Conservation (phyloP, 2,113 vertebrate genomes). For the Thomomys bottae region DNA sequence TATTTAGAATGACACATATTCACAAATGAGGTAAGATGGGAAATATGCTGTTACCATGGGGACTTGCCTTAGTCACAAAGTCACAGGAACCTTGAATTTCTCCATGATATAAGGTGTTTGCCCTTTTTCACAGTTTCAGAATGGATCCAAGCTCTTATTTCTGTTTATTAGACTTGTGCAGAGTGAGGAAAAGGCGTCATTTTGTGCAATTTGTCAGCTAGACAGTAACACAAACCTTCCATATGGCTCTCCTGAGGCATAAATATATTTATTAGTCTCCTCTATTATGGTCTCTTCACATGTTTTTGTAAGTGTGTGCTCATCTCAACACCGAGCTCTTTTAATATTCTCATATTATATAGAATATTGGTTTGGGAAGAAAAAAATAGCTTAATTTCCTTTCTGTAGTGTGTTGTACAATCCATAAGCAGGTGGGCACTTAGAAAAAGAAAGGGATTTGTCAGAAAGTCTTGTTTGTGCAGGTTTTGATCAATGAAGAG, state of each 20-base stretch:
- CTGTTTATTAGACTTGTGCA: slow-evolving; percentile 34
- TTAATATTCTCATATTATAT: background rate
- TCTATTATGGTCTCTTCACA: background rate
- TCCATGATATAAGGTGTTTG: background rate
- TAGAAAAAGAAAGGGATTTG: slow-evolving; percentile 26
- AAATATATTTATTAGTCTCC: slow-evolving; percentile 49
- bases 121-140: slow-evolving; percentile 37
- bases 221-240: slow-evolving; percentile 13
- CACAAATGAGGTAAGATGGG: slow-evolving; percentile 13
- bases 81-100: slow-evolving; percentile 59
- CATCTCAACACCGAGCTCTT: background rate
- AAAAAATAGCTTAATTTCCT: slow-evolving; percentile 23
- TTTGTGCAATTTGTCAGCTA: slow-evolving; percentile 54
- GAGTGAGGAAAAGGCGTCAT: slow-evolving; percentile 54
- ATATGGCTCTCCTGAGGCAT: slow-evolving; percentile 36
- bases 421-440: slow-evolving; percentile 32
- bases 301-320: slow-evolving; percentile 3
- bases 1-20: slow-evolving; percentile 59
- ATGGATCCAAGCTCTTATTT: slow-evolving; percentile 25
- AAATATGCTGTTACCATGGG: slow-evolving; percentile 8
- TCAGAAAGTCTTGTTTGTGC: background rate
- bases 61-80: slow-evolving; percentile 52
- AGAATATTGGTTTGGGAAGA: background rate
- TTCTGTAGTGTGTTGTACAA: background rate
- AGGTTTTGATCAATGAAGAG: slow-evolving; percentile 31